Evolutionary conservation across 2,113 vertebrate genomes (phyloP), one percentile per base, ranked within the genome.

Genomic region (Aythya baeri): DNA sequence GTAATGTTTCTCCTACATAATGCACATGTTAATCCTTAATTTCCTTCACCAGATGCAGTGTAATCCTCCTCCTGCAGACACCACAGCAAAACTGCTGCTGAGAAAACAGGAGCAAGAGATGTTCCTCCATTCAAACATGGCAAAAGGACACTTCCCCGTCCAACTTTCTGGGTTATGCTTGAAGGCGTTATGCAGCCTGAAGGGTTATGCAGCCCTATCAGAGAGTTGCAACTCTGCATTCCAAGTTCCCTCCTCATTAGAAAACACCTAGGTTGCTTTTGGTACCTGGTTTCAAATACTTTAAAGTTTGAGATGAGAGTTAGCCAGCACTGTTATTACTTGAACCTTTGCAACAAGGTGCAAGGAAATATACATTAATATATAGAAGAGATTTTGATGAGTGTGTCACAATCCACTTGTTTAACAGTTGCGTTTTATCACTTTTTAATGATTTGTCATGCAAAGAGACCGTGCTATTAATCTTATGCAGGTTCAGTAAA

Each of bases 51-150:
- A 94, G 94, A 87, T 94, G 91, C 91, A 26, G 63, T 1, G 23
- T 96, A 97, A 97, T 96, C 93, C 96, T 88, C n/a, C 81, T 94
- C 66, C 87, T 95, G 84, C 96, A 95, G 92, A 70, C 83, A 75
- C 74, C 82, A 27, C 76, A 41, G 88, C 80, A 73, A 89, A 95
- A 93, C 55, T 83, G 89, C 58, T 78, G 58, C 7, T 22, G 87
- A 75, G 67, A 50, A 81, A 94, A 83, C 74, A 89, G 82, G 62
- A 89, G 44, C 26, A 34, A 49, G 57, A 49, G 23, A 36, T 38
- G 34, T 15, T 76, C 29, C 15, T 22, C 62, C 77, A 17, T 20
- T 77, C 50, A 14, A 41, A 83, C 4, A 1, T 4, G n/a, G 15
- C 1, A 38, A 91, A 93, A 91, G 26, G 13, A 49, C 68, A 44